Base-by-base conservation (phyloP, 2,888 invertebrate species). In the Drosophila fulvimacula region DNA sequence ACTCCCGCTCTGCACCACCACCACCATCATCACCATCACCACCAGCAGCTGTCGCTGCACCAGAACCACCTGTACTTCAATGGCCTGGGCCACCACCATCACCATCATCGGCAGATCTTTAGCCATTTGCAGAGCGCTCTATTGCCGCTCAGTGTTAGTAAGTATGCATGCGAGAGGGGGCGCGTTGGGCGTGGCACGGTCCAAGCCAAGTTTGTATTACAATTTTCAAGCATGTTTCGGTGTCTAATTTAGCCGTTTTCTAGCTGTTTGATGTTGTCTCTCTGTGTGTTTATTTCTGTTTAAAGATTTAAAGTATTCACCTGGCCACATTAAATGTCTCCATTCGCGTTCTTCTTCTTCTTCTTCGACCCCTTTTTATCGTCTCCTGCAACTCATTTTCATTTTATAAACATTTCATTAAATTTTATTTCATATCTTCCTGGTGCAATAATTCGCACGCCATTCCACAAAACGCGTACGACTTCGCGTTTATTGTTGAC, bases 91-190 rank as follows among this genome's bases (percentile, higher is more conserved):
- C 89, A 80, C 36, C 90, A 89, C 60, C 51, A 51, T 17, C 90
- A 89, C 36, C 92, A 90, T 70, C 91, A 90, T 75, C 91, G 92
- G 49, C 92, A 92, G 88, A 89, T 92, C 80, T 92, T 92, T 86
- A 91, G 92, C 76, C 92, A 92, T 58, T 88, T 92, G 90, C 92
- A 92, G 79, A 91, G 90, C 74, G 91, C 91, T 49, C 88, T 92
- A 57, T 90, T 93, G 90, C 93, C 93, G 79, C 88, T 93, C 81
- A 92, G 92, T 87, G 91, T 93, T 77, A 93, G 93, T 93, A 92
- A 93, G 93, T 93, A 92, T 48, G 63, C 55, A 36, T 27, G 17
- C 42, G 38, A 19, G 48, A 34, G 70, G 52, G 63, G 62, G 68
- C 69, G 69, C n/a, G 9, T 13, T 41, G 17, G 21, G 44, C 41